Evolutionary conservation across 2,888 invertebrate genomes (phyloP).

Genomic region (Lasioglossum figueresi): DNA sequence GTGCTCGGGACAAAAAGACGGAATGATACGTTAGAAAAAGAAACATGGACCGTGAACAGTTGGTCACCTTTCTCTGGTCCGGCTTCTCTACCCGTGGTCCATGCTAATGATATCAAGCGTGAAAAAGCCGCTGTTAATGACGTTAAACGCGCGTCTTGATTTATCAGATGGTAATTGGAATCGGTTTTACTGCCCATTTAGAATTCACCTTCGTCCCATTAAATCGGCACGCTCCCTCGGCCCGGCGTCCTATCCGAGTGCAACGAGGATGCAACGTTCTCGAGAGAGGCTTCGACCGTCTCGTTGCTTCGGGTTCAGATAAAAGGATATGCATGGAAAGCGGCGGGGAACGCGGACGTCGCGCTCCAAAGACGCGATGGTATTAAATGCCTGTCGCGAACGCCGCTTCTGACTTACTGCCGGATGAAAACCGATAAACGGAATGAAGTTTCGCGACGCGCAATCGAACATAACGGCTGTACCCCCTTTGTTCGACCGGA

Average conservation of each 20-base stretch:
- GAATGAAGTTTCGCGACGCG: background rate
- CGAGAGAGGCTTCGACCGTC: background rate
- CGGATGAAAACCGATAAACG: background rate
- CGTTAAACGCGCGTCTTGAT: conserved; percentile 47
- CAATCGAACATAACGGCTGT: background rate
- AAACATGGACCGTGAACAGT: background rate
- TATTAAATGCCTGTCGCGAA: conserved; percentile 26
- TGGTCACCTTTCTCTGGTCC: conserved; percentile 44
- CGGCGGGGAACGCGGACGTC: conserved; percentile 30
- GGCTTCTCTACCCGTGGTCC: background rate
- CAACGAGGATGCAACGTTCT: background rate
- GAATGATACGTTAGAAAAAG: background rate
- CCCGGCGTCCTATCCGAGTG: background rate
- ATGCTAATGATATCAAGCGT: conserved; percentile 48
- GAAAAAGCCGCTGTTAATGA: conserved; percentile 50
- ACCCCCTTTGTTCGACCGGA: background rate
- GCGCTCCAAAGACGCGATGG: conserved; percentile 9
- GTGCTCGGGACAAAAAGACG: background rate
- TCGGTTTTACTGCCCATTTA: conserved; percentile 35
- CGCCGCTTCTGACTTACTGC: background rate
- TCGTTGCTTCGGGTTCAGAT: background rate
- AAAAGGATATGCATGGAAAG: conserved; percentile 38
- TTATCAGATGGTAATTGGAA: conserved; percentile 51
- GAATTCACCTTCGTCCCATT: conserved; percentile 34
- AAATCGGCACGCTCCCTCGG: conserved; percentile 14